Conservation (phyloP, 37 sponge, comb jelly and placozoan species). For the Cliona cf. orientalis region DNA sequence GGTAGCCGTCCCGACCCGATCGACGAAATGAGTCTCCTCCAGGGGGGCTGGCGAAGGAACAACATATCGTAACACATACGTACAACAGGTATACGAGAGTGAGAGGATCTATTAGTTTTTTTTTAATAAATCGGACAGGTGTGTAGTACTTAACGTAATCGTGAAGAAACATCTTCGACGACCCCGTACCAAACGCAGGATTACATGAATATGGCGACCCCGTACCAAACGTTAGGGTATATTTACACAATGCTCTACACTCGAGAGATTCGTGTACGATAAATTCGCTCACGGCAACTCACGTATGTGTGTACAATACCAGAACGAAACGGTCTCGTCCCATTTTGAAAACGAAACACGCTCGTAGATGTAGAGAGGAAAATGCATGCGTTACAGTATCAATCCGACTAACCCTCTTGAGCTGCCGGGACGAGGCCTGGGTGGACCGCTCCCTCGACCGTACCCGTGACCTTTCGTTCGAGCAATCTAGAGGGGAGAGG, state of each 20-base stretch:
- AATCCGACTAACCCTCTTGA: slow-evolving; percentile 61
- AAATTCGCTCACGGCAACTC: no score
- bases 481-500: slow-evolving; percentile 19
- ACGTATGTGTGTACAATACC: no score
- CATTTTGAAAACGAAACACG: background rate
- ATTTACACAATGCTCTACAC: no score
- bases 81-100: background rate
- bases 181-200: no score
- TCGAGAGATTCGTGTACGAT: no score
- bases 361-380: background rate
- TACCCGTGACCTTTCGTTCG: slow-evolving; percentile 73
- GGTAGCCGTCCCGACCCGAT: background rate
- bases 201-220: no score
- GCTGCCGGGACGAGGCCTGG: slow-evolving; percentile 15
- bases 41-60: background rate
- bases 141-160: no score
- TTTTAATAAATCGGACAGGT: no score
- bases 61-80: background rate
- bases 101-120: no score
- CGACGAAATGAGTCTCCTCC: background rate
- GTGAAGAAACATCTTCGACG: no score
- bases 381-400: background rate
- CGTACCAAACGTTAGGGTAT: no score
- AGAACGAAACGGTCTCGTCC: background rate
- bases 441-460: slow-evolving; percentile 57